A percentile compares a stretch with the other conserved stretches of the same genome.
These are phyloP conservation scores for Brachirus orientalis DNA, from an alignment of 2,113 vertebrate genomes.

Conservation along the genomic window DNA sequence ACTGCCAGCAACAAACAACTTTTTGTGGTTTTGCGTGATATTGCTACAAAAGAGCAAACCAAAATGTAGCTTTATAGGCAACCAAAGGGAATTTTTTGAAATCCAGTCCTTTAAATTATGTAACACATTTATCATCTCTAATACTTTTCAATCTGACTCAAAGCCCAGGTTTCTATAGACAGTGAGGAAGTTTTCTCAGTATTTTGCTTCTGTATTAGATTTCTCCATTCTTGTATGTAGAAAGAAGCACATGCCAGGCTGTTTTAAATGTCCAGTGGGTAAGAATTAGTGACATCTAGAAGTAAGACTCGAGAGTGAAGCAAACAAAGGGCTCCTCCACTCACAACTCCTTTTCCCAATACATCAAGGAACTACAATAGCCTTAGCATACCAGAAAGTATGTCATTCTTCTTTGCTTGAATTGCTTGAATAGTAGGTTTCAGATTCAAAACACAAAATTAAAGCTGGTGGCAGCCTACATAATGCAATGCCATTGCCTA, in stretches of 20 bases:
- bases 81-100: neutral
- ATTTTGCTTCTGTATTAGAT: neutral
- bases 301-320: too few relatives aligned
- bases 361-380: too few relatives aligned
- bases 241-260: neutral
- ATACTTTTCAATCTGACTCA: constrained; percentile 25
- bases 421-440: too few relatives aligned
- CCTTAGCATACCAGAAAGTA: too few relatives aligned
- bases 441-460: too few relatives aligned
- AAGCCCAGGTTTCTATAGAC: constrained; percentile 4
- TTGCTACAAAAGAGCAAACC: neutral
- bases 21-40: constrained; percentile 15
- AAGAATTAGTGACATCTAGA: too few relatives aligned
- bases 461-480: too few relatives aligned
- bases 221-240: too few relatives aligned
- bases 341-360: too few relatives aligned
- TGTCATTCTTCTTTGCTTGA: too few relatives aligned
- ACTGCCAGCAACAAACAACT: constrained; percentile 6
- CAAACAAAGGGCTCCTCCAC: too few relatives aligned
- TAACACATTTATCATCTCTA: constrained; percentile 10
- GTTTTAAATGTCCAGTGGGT: neutral
- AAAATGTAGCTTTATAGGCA: neutral
- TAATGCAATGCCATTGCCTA: too few relatives aligned
- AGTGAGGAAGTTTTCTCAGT: neutral
- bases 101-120: constrained; percentile 11